Conservation (phyloP, 2,797 vertebrate species). For the Eulemur coronatus region DNA sequence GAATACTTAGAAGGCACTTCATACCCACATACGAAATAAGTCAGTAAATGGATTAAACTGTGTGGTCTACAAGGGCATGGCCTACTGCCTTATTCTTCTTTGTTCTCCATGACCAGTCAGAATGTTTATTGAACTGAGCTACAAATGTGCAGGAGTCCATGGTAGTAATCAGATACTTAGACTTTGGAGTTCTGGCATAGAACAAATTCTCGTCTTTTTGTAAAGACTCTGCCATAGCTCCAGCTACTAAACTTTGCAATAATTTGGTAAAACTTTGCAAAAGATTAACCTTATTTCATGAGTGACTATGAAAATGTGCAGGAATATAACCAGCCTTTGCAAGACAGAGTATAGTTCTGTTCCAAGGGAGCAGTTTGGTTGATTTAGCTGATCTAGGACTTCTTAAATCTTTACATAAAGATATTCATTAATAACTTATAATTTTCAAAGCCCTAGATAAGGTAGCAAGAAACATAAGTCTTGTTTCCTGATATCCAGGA, state of each 20-base stretch:
- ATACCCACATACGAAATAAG: too few relatives aligned
- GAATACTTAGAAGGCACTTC: neutral
- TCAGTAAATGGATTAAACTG: neutral
- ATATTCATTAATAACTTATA: neutral
- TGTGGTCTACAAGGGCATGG: neutral
- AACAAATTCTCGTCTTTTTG: neutral
- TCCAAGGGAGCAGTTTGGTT: constrained; percentile 6
- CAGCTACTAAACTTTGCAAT: neutral
- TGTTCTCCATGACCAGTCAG: neutral
- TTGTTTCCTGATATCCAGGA: neutral
- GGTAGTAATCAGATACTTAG: neutral
- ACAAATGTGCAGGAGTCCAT: neutral
- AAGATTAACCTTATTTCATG: neutral
- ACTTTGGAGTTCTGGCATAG: neutral
- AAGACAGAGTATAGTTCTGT: neutral
- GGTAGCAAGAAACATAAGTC: neutral
- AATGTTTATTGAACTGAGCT: neutral
- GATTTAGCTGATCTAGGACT: constrained; percentile 9
- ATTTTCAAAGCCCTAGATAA: constrained; percentile 33
- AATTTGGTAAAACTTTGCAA: neutral
- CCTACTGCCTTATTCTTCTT: neutral
- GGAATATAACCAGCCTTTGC: neutral
- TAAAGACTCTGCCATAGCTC: neutral
- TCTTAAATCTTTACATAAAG: constrained; percentile 21
- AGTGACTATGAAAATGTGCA: neutral